Percentiles rank a stretch among this genome's conserved stretches.
Conservation (phyloP, 2,888 invertebrate genomes). For the Sepioteuthis lessoniana region DNA sequence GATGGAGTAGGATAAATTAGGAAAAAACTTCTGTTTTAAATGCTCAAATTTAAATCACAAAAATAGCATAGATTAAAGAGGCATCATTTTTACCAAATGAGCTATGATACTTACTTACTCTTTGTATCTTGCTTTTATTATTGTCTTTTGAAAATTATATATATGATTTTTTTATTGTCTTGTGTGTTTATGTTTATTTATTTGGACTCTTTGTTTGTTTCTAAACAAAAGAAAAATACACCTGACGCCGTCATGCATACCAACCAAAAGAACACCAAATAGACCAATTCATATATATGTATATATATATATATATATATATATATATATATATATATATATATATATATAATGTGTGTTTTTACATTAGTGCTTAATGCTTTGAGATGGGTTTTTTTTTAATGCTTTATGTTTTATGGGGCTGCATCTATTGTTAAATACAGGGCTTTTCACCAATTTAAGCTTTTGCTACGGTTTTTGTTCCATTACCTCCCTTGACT, state of each 20-base stretch:
- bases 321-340: no score
- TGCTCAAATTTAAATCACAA: no score
- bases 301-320: no score
- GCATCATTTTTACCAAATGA: no score
- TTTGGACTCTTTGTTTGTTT: not conserved
- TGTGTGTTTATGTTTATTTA: not conserved
- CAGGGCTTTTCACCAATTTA: slow-evolving; percentile 7
- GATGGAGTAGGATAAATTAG: no score
- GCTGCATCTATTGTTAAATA: slow-evolving; percentile 33
- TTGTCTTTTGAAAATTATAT: not conserved
- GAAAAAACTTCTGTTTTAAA: no score
- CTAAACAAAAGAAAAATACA: not conserved
- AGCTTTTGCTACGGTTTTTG: not conserved
- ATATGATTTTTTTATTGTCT: not conserved
- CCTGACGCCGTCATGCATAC: not conserved
- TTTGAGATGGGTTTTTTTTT: not conserved
- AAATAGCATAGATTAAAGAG: no score
- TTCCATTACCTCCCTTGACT: not conserved
- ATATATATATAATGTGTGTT: no score
- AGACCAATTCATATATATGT: no score
- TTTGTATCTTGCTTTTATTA: no score
- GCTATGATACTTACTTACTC: no score
- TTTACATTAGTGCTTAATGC: not conserved
- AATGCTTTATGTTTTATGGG: slow-evolving; percentile 33
- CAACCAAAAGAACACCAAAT: not conserved